Conservation (phyloP, 1,140 invertebrate genomes). For the Cyclargus thomasi region DNA sequence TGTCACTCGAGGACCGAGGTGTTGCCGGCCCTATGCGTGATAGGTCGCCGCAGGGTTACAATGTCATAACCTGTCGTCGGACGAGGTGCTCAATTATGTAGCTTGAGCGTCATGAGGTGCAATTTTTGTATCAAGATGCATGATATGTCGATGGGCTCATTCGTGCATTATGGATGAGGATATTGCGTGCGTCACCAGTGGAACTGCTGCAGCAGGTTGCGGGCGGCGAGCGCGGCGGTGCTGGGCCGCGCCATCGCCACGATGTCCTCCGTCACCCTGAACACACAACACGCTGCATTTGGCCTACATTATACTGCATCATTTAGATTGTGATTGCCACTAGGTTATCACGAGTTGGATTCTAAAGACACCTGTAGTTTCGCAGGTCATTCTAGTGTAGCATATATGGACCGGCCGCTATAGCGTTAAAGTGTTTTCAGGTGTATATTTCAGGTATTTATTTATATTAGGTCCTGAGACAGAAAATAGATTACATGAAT, state of each 20-base stretch:
- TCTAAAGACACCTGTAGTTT: too few species aligned
- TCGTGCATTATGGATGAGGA: not conserved
- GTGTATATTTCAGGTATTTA: too few species aligned
- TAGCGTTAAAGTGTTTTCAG: too few species aligned
- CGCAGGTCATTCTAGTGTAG: too few species aligned
- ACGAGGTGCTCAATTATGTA: not conserved
- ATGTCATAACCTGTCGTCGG: not conserved
- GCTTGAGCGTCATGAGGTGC: not conserved
- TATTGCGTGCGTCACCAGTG: conserved; percentile 73
- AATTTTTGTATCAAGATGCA: not conserved
- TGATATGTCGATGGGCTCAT: not conserved
- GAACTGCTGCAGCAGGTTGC: conserved; percentile 87
- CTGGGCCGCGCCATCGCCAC: conserved; percentile 91
- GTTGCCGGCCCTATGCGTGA: not conserved
- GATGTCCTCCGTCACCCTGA: conserved; percentile 90
- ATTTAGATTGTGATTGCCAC: too few species aligned
- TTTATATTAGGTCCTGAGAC: too few species aligned
- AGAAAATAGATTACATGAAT: too few species aligned
- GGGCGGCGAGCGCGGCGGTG: conserved; percentile 82
- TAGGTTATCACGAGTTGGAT: too few species aligned
- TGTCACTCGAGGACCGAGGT: not conserved
- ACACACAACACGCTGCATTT: conserved; percentile 24
- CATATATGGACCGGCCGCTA: too few species aligned
- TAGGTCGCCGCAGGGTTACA: not conserved
- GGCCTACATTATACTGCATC: not conserved